Conservation (phyloP, 2,888 invertebrate genomes). For the Chrysomela aeneicollis region DNA sequence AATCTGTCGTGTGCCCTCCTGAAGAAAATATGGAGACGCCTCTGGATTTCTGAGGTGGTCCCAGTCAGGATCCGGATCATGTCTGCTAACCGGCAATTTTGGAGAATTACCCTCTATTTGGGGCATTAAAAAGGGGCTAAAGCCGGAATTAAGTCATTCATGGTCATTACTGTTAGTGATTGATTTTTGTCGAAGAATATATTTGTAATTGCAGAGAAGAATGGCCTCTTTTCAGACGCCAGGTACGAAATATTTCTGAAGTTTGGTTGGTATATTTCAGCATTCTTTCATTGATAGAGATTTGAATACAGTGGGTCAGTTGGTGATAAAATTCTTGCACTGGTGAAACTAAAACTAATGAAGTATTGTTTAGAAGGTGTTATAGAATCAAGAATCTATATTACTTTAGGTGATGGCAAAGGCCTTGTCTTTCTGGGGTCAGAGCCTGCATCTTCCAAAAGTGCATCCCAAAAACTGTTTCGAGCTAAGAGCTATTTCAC, state of each 20-base stretch:
- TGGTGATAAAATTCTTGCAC: no score
- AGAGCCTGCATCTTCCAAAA: no score
- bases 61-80: conserved; percentile 28
- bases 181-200: neutral
- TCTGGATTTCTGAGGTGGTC: conserved; percentile 42
- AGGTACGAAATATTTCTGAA: neutral
- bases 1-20: neutral
- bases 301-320: no score
- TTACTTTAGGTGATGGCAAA: no score
- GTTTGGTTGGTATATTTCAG: no score
- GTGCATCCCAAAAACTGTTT: no score
- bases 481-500: no score
- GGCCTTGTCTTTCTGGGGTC: no score
- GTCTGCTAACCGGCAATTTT: conserved; percentile 32
- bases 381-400: no score
- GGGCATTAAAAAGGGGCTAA: conserved; percentile 25
- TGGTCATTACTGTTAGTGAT: conserved; percentile 15
- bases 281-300: no score
- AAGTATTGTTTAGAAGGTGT: no score
- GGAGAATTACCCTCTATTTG: conserved; percentile 28
- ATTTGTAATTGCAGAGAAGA: neutral
- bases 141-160: conserved; percentile 23
- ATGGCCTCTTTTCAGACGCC: neutral
- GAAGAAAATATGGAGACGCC: neutral
- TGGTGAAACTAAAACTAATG: no score